phyloP scores from a whole-genome alignment of 2,797 vertebrate genomes.

The Esox lucius region DNA sequence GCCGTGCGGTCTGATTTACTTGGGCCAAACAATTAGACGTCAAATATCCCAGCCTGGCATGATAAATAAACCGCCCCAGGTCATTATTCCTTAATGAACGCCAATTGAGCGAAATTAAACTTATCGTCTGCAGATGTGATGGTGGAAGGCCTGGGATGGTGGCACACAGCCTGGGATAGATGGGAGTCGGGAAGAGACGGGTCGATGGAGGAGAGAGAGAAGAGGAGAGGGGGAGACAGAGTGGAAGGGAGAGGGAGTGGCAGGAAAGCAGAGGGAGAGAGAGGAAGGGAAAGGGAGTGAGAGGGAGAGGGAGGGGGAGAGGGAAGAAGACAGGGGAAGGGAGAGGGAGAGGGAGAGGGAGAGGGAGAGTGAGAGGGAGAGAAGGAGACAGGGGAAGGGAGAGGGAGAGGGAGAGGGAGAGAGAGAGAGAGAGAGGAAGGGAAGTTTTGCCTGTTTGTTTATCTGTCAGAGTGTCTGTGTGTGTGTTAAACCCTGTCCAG shows the following conservation, averaged over 20 bases:
- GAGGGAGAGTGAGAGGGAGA: too few relatives aligned
- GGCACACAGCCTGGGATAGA: conserved; percentile 50
- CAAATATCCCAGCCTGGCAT: conserved; percentile 49
- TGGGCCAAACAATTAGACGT: conserved; percentile 58
- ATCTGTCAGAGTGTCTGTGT: conserved; percentile 3
- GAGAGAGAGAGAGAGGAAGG: conserved; percentile 22
- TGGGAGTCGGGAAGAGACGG: too few relatives aligned
- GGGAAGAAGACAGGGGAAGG: neutral
- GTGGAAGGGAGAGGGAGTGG: neutral
- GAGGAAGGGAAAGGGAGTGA: neutral
- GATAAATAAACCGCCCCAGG: conserved; percentile 45
- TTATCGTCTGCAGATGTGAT: conserved; percentile 65
- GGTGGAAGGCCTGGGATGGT: conserved; percentile 25
- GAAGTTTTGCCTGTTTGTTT: neutral
- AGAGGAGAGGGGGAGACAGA: too few relatives aligned
- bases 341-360: too few relatives aligned
- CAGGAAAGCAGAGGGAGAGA: neutral
- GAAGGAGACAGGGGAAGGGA: conserved; percentile 15
- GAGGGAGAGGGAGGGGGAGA: neutral
- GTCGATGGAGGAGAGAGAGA: neutral
- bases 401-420: neutral
- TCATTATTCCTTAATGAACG: conserved; percentile 59
- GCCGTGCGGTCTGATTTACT: conserved; percentile 35
- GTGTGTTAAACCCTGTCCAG: neutral
- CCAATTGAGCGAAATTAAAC: conserved; percentile 58